Evolutionary conservation across 2,797 vertebrate species (phyloP).

Genomic region (Tenualosa thibaudeaui): DNA sequence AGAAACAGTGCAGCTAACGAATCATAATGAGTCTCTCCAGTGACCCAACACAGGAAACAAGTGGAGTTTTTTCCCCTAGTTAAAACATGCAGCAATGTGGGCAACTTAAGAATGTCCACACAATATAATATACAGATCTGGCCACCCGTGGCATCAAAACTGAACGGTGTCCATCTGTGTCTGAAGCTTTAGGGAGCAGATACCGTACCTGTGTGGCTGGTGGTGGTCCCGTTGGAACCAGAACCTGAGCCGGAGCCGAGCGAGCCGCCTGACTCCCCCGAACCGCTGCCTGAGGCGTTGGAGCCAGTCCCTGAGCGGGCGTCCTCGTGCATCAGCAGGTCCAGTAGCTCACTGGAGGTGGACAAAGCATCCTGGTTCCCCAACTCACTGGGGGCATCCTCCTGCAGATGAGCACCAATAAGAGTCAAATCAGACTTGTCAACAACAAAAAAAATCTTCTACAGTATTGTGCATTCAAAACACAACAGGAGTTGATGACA

Average conservation of each 20-base stretch:
- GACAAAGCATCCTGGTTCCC: conserved; percentile 69
- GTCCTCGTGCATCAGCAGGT: conserved; percentile 66
- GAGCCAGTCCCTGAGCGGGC: conserved; percentile 73
- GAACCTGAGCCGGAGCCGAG: conserved; percentile 67
- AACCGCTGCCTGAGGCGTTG: conserved; percentile 74
- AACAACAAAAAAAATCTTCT: too few species aligned
- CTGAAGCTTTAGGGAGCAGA: neutral
- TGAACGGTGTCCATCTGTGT: neutral
- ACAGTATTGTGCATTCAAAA: too few species aligned
- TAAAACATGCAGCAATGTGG: neutral
- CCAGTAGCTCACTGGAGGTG: conserved; percentile 71
- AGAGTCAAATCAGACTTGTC: too few species aligned
- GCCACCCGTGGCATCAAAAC: neutral
- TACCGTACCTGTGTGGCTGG: conserved; percentile 71
- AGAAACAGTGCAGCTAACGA: neutral
- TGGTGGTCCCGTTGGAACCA: conserved; percentile 72
- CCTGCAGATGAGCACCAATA: conserved; percentile 57
- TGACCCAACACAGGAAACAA: neutral
- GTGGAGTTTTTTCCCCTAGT: neutral
- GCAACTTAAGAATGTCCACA: neutral
- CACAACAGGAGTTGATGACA: neutral
- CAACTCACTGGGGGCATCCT: conserved; percentile 56
- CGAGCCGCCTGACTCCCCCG: conserved; percentile 71
- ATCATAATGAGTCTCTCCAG: neutral
- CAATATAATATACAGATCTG: neutral